Evolutionary conservation across 2,888 invertebrate species (phyloP).

Genomic region (Caenorhabditis uteleia): DNA sequence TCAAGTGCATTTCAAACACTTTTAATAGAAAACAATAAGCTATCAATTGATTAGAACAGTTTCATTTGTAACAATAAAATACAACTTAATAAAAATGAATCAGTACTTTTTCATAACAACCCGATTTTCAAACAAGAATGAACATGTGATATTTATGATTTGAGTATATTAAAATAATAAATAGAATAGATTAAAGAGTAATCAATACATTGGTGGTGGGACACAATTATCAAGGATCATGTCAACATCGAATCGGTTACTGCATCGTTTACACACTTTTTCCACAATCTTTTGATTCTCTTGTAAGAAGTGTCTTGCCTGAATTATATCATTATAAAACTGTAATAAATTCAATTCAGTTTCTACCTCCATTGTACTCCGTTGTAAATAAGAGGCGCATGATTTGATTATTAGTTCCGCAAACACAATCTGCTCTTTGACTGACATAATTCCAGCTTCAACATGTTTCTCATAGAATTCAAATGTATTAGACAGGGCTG

Average conservation of each 20-base stretch:
- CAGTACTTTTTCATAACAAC: too few relatives aligned
- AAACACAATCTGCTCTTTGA: slow-evolving; percentile 18
- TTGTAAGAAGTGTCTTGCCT: slow-evolving; percentile 24
- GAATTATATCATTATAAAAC: not conserved
- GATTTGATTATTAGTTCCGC: slow-evolving; percentile 19
- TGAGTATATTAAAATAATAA: too few relatives aligned
- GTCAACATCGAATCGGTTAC: slow-evolving; percentile 11
- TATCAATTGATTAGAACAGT: too few relatives aligned
- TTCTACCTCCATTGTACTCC: slow-evolving; percentile 15
- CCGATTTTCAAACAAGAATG: not conserved
- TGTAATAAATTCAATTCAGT: too few relatives aligned
- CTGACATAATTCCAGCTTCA: slow-evolving; percentile 20
- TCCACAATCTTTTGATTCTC: slow-evolving; percentile 19
- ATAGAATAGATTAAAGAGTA: not conserved
- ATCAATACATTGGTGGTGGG: not conserved
- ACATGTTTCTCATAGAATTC: slow-evolving; percentile 37
- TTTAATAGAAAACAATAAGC: too few relatives aligned
- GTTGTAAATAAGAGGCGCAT: slow-evolving; percentile 21
- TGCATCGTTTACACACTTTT: slow-evolving; percentile 25
- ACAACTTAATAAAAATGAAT: not conserved
- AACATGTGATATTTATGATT: too few relatives aligned
- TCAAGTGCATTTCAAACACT: too few relatives aligned
- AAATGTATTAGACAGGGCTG: slow-evolving; percentile 20
- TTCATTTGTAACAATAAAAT: not conserved
- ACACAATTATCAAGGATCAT: slow-evolving; percentile 25